Evolutionary conservation across 92 coral and sea anemone species (phyloP).

Genomic region (Porites rus): DNA sequence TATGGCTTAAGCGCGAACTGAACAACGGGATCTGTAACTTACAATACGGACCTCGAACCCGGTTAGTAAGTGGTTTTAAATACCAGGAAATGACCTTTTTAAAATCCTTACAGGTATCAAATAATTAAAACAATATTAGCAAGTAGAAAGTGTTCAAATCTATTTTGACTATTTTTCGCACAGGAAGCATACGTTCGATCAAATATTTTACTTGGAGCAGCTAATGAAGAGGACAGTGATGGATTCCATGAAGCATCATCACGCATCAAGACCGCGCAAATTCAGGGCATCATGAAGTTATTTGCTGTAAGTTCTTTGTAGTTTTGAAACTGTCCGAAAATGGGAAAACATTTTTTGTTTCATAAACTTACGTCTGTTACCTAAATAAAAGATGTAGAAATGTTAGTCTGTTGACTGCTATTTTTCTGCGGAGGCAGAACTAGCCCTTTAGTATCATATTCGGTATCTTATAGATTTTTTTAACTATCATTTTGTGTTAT

Average conservation of each 20-base stretch:
- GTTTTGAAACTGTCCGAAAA: background rate
- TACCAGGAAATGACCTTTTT: too few relatives aligned
- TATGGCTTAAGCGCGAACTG: too few relatives aligned
- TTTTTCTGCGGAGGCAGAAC: too few relatives aligned
- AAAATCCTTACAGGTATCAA: too few relatives aligned
- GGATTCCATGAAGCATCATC: constrained; percentile 56
- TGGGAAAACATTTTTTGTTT: background rate
- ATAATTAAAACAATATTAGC: too few relatives aligned
- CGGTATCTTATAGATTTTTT: too few relatives aligned
- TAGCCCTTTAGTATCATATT: too few relatives aligned
- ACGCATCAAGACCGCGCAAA: constrained; percentile 78
- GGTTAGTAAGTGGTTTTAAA: too few relatives aligned
- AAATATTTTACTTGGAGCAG: constrained; percentile 66
- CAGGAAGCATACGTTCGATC: constrained; percentile 90
- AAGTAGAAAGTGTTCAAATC: background rate
- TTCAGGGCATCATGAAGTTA: constrained; percentile 89
- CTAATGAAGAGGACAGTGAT: constrained; percentile 61
- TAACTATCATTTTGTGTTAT: too few relatives aligned
- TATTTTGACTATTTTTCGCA: background rate
- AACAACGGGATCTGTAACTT: too few relatives aligned
- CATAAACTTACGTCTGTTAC: background rate
- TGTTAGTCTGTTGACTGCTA: too few relatives aligned
- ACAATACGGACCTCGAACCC: background rate
- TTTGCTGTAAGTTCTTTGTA: constrained; percentile 85
- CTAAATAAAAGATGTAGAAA: too few relatives aligned